These are phyloP conservation scores for Diogma glabrata DNA, from an alignment of 2,888 invertebrate species.

Conservation along the genomic window DNA sequence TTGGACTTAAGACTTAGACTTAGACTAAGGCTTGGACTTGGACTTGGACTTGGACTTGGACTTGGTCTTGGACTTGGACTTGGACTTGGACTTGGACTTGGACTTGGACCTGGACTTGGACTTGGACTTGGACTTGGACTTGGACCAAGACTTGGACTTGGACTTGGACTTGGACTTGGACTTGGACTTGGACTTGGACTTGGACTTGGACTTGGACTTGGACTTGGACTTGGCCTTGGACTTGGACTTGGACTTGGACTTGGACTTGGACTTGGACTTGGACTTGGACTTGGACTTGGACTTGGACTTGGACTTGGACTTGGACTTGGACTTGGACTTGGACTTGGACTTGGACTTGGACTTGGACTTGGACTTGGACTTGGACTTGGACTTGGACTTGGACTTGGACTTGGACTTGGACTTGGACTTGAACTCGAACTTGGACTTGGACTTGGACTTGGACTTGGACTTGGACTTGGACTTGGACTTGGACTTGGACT, in stretches of 20 bases:
- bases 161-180: slow-evolving; percentile 10
- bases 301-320: slow-evolving; percentile 7
- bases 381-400: slow-evolving; percentile 7
- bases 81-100: slow-evolving; percentile 7
- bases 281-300: slow-evolving; percentile 8
- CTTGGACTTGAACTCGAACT: slow-evolving; percentile 12
- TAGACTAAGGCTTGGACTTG: too few species aligned
- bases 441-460: slow-evolving; percentile 11
- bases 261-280: slow-evolving; percentile 11
- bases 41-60: slow-evolving; percentile 10
- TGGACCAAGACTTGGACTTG: too few species aligned
- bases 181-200: slow-evolving; percentile 8
- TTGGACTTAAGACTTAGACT: neutral
- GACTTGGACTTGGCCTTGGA: too few species aligned
- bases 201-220: neutral
- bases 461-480: slow-evolving; percentile 7
- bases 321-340: slow-evolving; percentile 10
- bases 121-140: slow-evolving; percentile 8
- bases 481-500: slow-evolving; percentile 6
- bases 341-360: slow-evolving; percentile 12
- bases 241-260: slow-evolving; percentile 10
- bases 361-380: slow-evolving; percentile 8
- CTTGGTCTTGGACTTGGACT: slow-evolving; percentile 10
- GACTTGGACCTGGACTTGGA: slow-evolving; percentile 6
- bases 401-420: slow-evolving; percentile 1